A percentile compares a stretch with the other conserved stretches of the same genome.
These are phyloP conservation scores for Aphaenogaster rudis DNA, from an alignment of 1,140 invertebrate genomes.

Conservation along the genomic window DNA sequence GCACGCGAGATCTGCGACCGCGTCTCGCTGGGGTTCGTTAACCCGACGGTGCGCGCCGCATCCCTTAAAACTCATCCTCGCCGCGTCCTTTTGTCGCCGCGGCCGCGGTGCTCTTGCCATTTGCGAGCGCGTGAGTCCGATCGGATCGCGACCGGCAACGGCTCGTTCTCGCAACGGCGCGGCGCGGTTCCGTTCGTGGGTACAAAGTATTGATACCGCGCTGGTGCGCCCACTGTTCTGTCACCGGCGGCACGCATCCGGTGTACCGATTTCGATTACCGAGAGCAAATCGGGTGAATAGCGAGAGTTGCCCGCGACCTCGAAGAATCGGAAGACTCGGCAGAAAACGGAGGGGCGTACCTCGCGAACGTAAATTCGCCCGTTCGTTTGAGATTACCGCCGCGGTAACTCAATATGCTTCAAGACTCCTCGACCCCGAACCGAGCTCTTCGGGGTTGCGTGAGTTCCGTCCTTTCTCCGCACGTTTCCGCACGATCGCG, in stretches of 20 bases:
- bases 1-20: constrained; percentile 59
- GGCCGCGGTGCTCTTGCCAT: constrained; percentile 60
- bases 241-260: constrained; percentile 59
- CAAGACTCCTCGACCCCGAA: constrained; percentile 18
- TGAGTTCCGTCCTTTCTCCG: background rate
- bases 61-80: constrained; percentile 71
- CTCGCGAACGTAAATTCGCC: constrained; percentile 69
- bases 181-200: constrained; percentile 45
- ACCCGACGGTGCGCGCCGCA: constrained; percentile 33
- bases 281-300: constrained; percentile 33
- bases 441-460: constrained; percentile 6
- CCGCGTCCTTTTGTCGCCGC: constrained; percentile 67
- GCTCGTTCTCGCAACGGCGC: constrained; percentile 56
- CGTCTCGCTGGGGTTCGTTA: constrained; percentile 41
- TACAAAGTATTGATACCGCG: constrained; percentile 41
- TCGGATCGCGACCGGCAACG: constrained; percentile 62
- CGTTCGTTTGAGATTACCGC: constrained; percentile 72
- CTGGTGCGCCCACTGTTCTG: constrained; percentile 73
- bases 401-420: constrained; percentile 75
- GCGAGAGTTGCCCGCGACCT: background rate
- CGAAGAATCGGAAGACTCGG: background rate
- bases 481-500: constrained; percentile 34
- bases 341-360: constrained; percentile 30
- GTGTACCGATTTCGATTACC: constrained; percentile 49
- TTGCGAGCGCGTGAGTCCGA: constrained; percentile 64